These are phyloP conservation scores for Bos javanicus DNA, from an alignment of 2,113 vertebrate genomes.

Conservation along the genomic window DNA sequence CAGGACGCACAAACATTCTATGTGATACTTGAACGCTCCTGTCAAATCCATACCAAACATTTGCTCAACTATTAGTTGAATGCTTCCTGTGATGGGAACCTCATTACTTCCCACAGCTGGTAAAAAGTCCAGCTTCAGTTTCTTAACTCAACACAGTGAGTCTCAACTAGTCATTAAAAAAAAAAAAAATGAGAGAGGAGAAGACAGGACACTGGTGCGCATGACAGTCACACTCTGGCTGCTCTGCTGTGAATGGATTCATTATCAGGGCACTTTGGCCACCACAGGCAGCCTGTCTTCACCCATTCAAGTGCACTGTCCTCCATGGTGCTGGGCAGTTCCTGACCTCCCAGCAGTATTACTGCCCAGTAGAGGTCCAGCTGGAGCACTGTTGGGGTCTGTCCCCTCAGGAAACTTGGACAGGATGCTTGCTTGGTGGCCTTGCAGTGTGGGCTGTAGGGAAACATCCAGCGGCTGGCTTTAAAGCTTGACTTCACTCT, in stretches of 20 bases:
- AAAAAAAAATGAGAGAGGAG: background rate
- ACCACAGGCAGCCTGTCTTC: background rate
- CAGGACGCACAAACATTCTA: background rate
- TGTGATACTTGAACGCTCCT: background rate
- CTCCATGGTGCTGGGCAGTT: background rate
- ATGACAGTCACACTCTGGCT: background rate
- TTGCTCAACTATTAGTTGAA: background rate
- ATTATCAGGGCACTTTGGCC: background rate
- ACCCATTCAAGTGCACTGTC: no score
- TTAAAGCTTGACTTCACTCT: background rate
- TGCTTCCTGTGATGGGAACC: background rate
- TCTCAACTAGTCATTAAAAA: background rate
- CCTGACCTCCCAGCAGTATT: background rate
- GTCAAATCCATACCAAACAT: background rate
- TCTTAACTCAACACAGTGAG: background rate
- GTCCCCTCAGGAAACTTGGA: background rate
- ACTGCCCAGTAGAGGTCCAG: background rate
- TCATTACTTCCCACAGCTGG: background rate
- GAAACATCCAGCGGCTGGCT: rapidly evolving
- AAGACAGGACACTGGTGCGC: rapidly evolving
- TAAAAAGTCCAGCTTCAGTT: background rate
- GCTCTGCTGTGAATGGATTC: background rate
- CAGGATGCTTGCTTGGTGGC: background rate
- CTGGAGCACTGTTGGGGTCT: background rate
- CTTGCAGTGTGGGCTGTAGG: background rate